Base-by-base conservation (phyloP, 1,140 invertebrate genomes). In the Steinernema khuongi region DNA sequence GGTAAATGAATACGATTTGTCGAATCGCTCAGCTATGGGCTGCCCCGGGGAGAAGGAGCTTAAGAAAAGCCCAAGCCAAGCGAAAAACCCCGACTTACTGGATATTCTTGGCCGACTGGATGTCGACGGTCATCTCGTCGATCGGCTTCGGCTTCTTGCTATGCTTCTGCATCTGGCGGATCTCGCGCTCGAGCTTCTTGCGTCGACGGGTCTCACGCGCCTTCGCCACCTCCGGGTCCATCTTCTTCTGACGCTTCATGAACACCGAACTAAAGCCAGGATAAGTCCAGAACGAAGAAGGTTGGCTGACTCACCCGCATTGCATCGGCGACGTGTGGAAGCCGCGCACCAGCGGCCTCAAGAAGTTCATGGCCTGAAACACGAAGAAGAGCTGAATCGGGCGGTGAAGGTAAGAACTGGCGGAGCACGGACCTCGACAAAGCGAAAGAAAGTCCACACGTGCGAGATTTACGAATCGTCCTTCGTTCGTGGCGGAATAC, bases 201-300 rank as follows among this genome's bases (percentile, higher is more conserved):
- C 83, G 50, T 19, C 79, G 74, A 2, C 83, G 72, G 11, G 67
- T 43, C 73, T 84, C 83, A 41, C 83, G 32, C 30, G 74, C 32
- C 73, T 85, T 84, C 11, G 83, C 81, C 1, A 84, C 74, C 71
- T 85, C 83, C 14, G 83, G 83, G 73, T 84, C 83, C 31, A 84
- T 76, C 73, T 81, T 82, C 71, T 78, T 81, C 70, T 85, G 80
- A 32, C 73, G 75, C 66, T 82, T 82, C 78, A 80, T 81, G 60
- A 79, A 79, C 19, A 79, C 76, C 18, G 76, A 77, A n/a, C 50
- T 60, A 26, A 60, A 60, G 14, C 22, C 11, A 60, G n/a, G n/a
- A n/a, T n/a, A n/a, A 60, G 7, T 60, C 22, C 4, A 2, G 26
- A 60, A n/a, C n/a, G 7, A 7, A 11, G 36, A 41, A 7, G 36